Evolutionary conservation across 2,797 vertebrate species (phyloP).

Genomic region (Decapterus maruadsi): DNA sequence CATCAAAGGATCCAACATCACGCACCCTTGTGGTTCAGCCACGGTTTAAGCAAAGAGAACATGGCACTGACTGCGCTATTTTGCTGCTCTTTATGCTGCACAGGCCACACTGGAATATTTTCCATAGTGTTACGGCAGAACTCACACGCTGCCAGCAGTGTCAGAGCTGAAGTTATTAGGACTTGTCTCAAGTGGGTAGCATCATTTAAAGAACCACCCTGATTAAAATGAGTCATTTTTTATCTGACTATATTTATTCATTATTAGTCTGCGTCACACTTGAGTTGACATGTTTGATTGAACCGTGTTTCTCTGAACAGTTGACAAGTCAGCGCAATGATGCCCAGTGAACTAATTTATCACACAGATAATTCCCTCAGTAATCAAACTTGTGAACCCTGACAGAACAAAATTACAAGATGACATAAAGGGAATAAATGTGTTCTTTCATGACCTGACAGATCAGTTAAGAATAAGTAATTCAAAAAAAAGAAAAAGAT

Average conservation of each 20-base stretch:
- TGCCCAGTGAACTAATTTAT: background rate
- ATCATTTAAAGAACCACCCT: background rate
- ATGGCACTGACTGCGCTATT: conserved; percentile 25
- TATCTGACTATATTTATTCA: background rate
- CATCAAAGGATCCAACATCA: conserved; percentile 84
- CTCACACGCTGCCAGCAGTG: conserved; percentile 31
- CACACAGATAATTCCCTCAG: background rate
- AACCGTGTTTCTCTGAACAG: background rate
- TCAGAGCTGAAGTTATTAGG: conserved; percentile 10
- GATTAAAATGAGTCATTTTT: background rate
- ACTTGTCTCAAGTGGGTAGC: background rate
- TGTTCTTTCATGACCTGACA: background rate
- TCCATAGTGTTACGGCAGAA: conserved; percentile 45
- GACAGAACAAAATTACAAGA: background rate
- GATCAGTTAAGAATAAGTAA: background rate
- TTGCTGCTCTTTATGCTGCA: conserved; percentile 25
- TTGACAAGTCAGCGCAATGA: background rate
- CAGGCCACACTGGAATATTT: conserved; percentile 47
- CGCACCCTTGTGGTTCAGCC: conserved; percentile 81
- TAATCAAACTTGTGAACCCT: background rate
- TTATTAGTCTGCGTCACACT: conserved; percentile 2
- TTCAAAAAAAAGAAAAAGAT: no score
- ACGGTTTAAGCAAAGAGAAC: conserved; percentile 41
- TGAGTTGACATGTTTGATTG: background rate
- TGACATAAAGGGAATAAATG: background rate